Evolutionary conservation across 2,113 vertebrate genomes (phyloP).

Genomic region (Pituophis catenifer): DNA sequence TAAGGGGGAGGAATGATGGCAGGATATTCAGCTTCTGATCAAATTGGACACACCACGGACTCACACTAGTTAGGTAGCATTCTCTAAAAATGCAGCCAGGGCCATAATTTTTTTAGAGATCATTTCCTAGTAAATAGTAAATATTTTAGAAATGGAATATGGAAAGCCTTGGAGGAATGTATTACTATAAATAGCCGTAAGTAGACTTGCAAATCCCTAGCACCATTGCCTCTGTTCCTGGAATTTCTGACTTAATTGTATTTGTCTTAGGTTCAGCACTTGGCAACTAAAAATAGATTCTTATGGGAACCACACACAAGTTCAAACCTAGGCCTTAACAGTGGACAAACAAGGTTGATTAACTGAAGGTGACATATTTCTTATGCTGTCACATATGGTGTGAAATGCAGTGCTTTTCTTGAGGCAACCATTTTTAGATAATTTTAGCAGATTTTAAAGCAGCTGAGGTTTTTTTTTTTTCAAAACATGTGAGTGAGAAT

Average conservation of each 20-base stretch:
- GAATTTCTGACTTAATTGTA: neutral
- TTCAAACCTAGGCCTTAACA: neutral
- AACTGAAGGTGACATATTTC: neutral
- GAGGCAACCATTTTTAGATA: constrained; percentile 1
- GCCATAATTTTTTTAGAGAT: neutral
- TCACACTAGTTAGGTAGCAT: neutral
- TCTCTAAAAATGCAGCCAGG: neutral
- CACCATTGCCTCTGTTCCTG: neutral
- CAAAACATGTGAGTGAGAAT: neutral
- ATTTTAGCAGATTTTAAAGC: constrained; percentile 12
- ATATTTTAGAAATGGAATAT: neutral
- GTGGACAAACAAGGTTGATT: neutral
- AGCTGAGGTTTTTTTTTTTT: neutral
- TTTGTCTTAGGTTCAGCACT: neutral
- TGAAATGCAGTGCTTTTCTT: constrained; percentile 1
- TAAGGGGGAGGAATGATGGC: neutral
- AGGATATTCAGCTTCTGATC: neutral
- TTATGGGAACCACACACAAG: neutral
- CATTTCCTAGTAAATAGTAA: neutral
- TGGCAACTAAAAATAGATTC: neutral
- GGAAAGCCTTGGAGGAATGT: neutral
- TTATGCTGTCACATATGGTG: neutral
- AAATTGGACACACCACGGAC: neutral
- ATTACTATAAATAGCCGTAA: neutral
- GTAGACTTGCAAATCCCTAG: neutral